Percentiles rank a stretch among this genome's conserved stretches.
Conservation (phyloP, 1,140 invertebrate species). For the Uloborus diversus region DNA sequence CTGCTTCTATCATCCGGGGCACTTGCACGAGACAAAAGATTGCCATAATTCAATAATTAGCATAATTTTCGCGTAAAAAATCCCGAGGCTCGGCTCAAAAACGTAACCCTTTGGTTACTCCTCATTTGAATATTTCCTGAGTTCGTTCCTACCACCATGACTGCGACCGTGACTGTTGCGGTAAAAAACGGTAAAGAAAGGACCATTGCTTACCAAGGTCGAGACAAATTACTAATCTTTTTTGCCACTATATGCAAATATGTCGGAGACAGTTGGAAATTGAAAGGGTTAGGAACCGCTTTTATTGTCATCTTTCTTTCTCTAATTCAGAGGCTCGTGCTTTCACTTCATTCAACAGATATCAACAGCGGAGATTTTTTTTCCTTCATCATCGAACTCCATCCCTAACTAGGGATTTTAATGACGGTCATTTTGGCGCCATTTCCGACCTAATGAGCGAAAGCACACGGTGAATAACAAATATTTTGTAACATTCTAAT, state of each 20-base stretch:
- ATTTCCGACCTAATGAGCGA: too few relatives aligned
- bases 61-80: conserved; percentile 32
- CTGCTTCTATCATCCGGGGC: neutral
- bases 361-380: neutral
- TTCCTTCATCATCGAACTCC: neutral
- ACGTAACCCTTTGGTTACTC: conserved; percentile 24
- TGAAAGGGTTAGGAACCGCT: conserved; percentile 17
- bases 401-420: too few relatives aligned
- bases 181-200: neutral
- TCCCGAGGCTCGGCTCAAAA: conserved; percentile 3
- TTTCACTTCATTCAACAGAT: conserved; percentile 16
- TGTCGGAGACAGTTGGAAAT: neutral
- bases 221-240: neutral
- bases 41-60: conserved; percentile 19
- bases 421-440: too few relatives aligned
- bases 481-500: too few relatives aligned
- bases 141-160: conserved; percentile 7
- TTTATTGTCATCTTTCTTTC: conserved; percentile 7
- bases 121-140: conserved; percentile 18
- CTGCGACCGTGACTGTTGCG: neutral
- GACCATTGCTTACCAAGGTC: neutral
- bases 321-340: neutral
- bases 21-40: conserved; percentile 11
- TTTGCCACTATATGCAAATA: conserved; percentile 6
- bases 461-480: too few relatives aligned